phyloP scores from a whole-genome alignment of 2,113 vertebrate genomes.

The Tragelaphus buxtoni region DNA sequence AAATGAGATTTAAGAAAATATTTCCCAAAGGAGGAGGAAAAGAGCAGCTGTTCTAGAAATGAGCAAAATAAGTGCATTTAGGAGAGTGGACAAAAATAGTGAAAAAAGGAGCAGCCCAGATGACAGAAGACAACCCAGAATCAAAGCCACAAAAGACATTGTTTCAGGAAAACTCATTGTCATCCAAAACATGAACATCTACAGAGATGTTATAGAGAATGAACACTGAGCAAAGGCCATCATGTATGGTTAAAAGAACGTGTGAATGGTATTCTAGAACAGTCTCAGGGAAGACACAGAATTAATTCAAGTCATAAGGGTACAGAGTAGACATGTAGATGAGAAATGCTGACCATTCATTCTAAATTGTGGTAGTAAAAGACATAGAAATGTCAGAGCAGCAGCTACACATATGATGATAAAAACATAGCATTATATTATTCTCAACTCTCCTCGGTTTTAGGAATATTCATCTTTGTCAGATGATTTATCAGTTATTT shows the following conservation, averaged over 20 bases:
- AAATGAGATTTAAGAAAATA: background rate
- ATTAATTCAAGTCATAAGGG: background rate
- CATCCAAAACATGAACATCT: background rate
- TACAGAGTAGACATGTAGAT: background rate
- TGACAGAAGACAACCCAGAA: background rate
- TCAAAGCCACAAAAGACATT: background rate
- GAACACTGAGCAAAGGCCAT: background rate
- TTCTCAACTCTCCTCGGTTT: background rate
- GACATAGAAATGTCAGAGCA: background rate
- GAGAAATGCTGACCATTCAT: background rate
- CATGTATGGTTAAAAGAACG: background rate
- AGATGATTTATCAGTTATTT: background rate
- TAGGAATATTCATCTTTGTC: background rate
- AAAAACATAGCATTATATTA: background rate
- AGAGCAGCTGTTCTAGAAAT: background rate
- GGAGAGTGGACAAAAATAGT: background rate
- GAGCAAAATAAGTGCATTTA: background rate
- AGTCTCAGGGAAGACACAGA: background rate
- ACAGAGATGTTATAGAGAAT: background rate
- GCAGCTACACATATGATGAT: background rate
- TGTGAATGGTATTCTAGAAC: background rate
- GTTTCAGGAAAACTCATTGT: background rate
- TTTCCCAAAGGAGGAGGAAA: background rate
- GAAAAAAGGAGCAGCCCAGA: background rate
- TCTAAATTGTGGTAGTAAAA: background rate